Base-by-base conservation (phyloP, 2,797 vertebrate species). In the Melanogrammus aeglefinus region DNA sequence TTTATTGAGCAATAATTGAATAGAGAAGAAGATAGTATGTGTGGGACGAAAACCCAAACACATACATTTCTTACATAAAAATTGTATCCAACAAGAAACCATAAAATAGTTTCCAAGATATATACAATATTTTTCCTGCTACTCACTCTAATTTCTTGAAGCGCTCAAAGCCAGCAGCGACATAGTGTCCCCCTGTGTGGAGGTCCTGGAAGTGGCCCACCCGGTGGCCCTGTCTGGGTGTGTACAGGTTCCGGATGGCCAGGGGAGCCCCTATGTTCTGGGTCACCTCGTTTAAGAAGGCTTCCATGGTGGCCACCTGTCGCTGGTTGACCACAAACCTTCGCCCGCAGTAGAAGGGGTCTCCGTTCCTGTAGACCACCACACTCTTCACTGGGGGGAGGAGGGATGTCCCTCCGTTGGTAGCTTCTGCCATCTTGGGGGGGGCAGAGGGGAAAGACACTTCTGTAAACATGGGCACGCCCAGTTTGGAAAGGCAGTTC, bases 131-230 rank as follows among this genome's bases (percentile, higher is more conserved):
- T 8, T n/a, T 1, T 44, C 78, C 78, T 5, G 27, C 29, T 82
- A 96, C 97, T 97, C 90, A 98, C 97, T 95, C 84, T 0, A 97
- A 88, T 84, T 93, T 96, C 87, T 93, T 94, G 93, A 98, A 97
- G 81, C 81, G 92, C 83, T 98, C 97, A 0, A 94, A 96, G 29
- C 96, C 97, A 0, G 94, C 96, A 4, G 97, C 97, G 4, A 99
- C 96, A 1, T 97, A 98, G n/a, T 92, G 93, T 2, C 92, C 88
- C 73, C 96, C 95, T 0, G 95, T 94, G 85, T 90, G 92, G 9
- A 98, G 92, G 39, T 96, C 95, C 8, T 91, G 86, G 71, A 98
- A 92, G 51, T 92, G 87, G 0, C 84, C 70, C 75, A 99, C 82
- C 1, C 88, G 90, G 86, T 93, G 96, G 9, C 96, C 96, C 0